Base-by-base conservation (phyloP, 2,888 invertebrate genomes). In the Trypoxylon attenuatum region DNA sequence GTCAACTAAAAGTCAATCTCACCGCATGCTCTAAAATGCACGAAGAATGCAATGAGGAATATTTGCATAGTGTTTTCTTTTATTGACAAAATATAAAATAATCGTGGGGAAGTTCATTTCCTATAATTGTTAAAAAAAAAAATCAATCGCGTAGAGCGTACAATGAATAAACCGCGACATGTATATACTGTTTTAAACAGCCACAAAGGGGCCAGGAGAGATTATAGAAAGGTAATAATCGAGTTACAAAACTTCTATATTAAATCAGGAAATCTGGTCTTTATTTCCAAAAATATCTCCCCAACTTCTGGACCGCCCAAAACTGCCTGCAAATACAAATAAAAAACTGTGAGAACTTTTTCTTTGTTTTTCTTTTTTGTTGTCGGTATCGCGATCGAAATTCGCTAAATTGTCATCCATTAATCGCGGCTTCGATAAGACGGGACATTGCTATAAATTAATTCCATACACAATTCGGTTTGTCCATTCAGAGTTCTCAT, bases 321-420 rank as follows among this genome's bases (percentile, higher is more conserved):
- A 86, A 83, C 80, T 83, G 81, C 85, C 87, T 87, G 86, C 71
- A 87, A 87, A 87, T 86, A 87, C 81, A 87, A 82, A 83, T 80
- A 80, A 84, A 68, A 70, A 69, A 53, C 74, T 73, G 77, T 78
- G 65, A 82, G 78, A 73, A 76, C 72, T 65, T 64, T 71, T 67
- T 59, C n/a, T n/a, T n/a, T n/a, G n/a, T n/a, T n/a, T n/a, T n/a
- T n/a, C n/a, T n/a, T n/a, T n/a, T n/a, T n/a, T n/a, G n/a, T n/a
- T n/a, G n/a, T n/a, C n/a, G n/a, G n/a, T n/a, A n/a, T n/a, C n/a
- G n/a, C n/a, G n/a, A n/a, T n/a, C n/a, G n/a, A n/a, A n/a, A n/a
- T n/a, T 52, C 41, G 25, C 53, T 39, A 29, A 57, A 64, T 51
- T 60, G 60, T 56, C 63, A n/a, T 63, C 50, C 60, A 57, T 33